phyloP scores from a whole-genome alignment of 2,888 invertebrate genomes.

The Lydus trimaculatus region DNA sequence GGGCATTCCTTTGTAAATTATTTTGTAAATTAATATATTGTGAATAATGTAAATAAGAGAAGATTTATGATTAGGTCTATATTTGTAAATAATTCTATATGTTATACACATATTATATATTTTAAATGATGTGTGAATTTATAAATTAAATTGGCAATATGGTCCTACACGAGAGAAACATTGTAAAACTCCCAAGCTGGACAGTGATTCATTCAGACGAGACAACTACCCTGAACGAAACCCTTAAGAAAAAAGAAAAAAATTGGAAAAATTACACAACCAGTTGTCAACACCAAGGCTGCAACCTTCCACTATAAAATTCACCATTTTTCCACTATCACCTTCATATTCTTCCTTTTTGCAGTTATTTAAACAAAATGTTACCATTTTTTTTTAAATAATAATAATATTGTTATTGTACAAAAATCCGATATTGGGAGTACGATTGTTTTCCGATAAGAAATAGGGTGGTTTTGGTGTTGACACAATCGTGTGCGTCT shows the following conservation, averaged over 20 bases:
- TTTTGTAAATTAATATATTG: conserved; percentile 49
- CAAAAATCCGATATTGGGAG: not conserved
- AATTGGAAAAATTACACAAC: not conserved
- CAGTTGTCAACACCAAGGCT: not conserved
- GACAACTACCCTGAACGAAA: conserved; percentile 22
- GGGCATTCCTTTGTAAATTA: conserved; percentile 58
- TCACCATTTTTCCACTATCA: not conserved
- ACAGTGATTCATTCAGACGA: not conserved
- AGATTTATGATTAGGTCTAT: conserved; percentile 57
- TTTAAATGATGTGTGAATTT: conserved; percentile 58
- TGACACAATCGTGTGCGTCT: not conserved
- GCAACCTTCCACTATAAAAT: not conserved
- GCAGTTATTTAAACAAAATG: not conserved
- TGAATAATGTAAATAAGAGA: conserved; percentile 60
- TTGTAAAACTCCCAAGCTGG: conserved; percentile 45
- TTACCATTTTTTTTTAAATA: not conserved
- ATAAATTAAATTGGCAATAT: conserved; percentile 56
- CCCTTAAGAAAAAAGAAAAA: not conserved
- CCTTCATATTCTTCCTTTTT: not conserved
- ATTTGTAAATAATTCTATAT: conserved; percentile 52
- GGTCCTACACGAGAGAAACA: conserved; percentile 49
- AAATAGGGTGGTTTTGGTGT: not conserved
- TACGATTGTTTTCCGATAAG: not conserved
- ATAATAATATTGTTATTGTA: not conserved
- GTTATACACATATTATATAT: conserved; percentile 49